Evolutionary conservation across 2,888 invertebrate genomes (phyloP).

Genomic region (Stenolophus ochropezus): DNA sequence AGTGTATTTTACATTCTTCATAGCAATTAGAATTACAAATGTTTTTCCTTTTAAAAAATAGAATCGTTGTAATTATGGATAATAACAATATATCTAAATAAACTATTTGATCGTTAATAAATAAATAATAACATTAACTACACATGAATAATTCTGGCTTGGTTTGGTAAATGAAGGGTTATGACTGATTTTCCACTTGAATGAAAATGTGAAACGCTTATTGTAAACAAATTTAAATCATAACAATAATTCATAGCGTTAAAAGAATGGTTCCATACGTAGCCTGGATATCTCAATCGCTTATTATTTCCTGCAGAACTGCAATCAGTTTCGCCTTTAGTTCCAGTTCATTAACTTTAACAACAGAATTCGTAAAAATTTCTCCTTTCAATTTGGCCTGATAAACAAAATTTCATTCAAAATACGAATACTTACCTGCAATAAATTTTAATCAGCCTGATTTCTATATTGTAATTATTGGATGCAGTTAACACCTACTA

Average conservation of each 20-base stretch:
- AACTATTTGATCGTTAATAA: not conserved
- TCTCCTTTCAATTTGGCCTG: slow-evolving; percentile 29
- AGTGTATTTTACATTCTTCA: too few species aligned
- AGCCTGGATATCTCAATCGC: slow-evolving; percentile 24
- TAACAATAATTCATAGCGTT: slow-evolving; percentile 18
- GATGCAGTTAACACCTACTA: not conserved
- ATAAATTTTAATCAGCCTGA: slow-evolving; percentile 5
- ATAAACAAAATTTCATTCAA: slow-evolving; percentile 19
- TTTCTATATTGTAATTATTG: not conserved
- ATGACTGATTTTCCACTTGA: slow-evolving; percentile 3
- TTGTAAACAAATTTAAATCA: slow-evolving; percentile 17
- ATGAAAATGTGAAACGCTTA: slow-evolving; percentile 12
- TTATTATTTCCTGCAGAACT: slow-evolving; percentile 37
- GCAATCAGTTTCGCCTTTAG: slow-evolving; percentile 24
- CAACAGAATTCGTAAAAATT: slow-evolving; percentile 23
- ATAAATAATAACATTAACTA: not conserved
- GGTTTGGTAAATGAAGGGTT: not conserved
- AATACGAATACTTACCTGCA: not conserved
- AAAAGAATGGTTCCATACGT: slow-evolving; percentile 19
- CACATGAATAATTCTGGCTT: not conserved
- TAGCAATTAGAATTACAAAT: too few species aligned
- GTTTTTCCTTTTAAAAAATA: too few species aligned
- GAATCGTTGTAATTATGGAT: not conserved
- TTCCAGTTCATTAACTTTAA: slow-evolving; percentile 28
- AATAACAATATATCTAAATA: not conserved